Evolutionary conservation across 37 sponge, comb jelly and placozoan genomes (phyloP), one percentile per base, ranked within the genome.

Genomic region (Bolinopsis microptera): DNA sequence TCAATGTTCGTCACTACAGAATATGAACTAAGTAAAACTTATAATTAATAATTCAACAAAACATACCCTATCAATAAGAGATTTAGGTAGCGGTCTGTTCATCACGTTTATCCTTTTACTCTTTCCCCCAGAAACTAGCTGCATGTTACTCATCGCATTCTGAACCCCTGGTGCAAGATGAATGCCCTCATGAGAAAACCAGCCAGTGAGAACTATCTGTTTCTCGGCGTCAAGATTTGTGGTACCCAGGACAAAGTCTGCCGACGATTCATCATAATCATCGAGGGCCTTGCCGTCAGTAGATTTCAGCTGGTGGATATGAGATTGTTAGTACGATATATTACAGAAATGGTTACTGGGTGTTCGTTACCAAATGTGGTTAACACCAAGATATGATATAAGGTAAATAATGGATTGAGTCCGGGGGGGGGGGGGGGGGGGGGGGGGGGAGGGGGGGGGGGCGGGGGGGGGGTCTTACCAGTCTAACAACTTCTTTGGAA

Each of bases 121-220:
- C 3, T 21, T 86, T 18, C 30, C 26, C 0, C 28, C 61, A 40
- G 37, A 39, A 48, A 40, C 61, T n/a, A 86, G 35, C 25, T 39
- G 61, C 90, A 86, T 86, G 90, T 86, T 86, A 23, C 90, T 86
- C 90, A 86, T 8, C 2, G 35, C 90, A 40, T 86, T 86, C 61
- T 86, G 90, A 1, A 86, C 90, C 13, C 36, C 90, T 28, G 90
- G 90, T 5, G 90, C 90, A 0, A 86, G 28, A 39, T 86, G 90
- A 28, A 86, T 40, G 22, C 90, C 90, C 90, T 86, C 90, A 48
- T 86, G 90, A 9, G 90, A 86, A 48, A 86, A 86, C 90, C 90
- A 86, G 5, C 90, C 90, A 9, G 90, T 86, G 30, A 86, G 24
- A 0, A 86, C 18, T n/a, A 22, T 16, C 37, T 77, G 80, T 0